These are phyloP conservation scores for Coptodon bakossiorum DNA, from an alignment of 2,113 vertebrate genomes.

Conservation along the genomic window DNA sequence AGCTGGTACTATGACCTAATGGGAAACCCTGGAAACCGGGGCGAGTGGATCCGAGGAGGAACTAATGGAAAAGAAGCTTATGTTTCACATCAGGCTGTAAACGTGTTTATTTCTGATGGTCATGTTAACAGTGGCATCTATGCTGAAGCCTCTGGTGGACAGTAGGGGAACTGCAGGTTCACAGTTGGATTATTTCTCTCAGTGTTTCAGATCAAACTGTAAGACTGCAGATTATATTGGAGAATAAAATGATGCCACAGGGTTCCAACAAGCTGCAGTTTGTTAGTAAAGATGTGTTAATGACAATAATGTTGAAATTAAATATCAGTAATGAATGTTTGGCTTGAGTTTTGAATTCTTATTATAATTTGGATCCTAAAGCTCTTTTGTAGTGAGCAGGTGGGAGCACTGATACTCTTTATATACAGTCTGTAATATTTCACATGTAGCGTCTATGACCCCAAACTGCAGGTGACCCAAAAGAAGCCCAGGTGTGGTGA, in stretches of 20 bases:
- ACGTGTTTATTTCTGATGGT: neutral
- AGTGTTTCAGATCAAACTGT: neutral
- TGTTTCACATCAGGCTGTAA: neutral
- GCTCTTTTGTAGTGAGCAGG: neutral
- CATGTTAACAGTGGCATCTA: neutral
- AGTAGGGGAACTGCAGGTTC: neutral
- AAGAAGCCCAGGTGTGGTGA: neutral
- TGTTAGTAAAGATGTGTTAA: neutral
- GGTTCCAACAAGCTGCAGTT: neutral
- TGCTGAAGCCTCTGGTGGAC: neutral
- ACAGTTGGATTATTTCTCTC: neutral
- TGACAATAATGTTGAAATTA: neutral
- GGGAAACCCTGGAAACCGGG: neutral
- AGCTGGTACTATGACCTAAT: neutral
- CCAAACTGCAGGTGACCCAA: neutral
- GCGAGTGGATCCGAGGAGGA: neutral
- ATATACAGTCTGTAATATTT: neutral
- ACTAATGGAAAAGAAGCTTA: neutral
- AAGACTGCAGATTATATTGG: rapidly evolving
- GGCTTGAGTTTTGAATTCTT: neutral
- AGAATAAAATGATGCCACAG: neutral
- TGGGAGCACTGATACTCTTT: neutral
- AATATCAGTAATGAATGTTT: neutral
- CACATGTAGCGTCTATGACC: neutral
- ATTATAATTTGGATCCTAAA: neutral